Conservation (phyloP, 2,113 vertebrate genomes). For the Chaetorhynchus papuensis region DNA sequence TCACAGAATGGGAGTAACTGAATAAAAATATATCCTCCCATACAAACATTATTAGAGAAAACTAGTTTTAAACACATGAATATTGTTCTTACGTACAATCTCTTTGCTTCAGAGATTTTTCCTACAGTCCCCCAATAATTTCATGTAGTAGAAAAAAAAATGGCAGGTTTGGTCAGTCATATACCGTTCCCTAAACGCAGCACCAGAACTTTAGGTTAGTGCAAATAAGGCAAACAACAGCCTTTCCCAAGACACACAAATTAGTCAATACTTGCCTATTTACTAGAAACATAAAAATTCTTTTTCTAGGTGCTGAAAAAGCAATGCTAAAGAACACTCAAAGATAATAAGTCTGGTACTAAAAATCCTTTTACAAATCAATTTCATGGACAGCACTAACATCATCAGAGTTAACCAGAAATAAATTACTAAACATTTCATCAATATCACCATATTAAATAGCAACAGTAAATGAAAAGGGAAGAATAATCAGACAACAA, state of each 20-base stretch:
- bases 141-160: background rate
- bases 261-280: background rate
- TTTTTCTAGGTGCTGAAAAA: background rate
- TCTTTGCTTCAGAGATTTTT: background rate
- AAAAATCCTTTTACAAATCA: background rate
- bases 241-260: background rate
- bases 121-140: background rate
- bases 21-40: background rate
- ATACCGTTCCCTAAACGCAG: background rate
- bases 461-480: background rate
- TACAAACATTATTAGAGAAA: background rate
- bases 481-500: background rate
- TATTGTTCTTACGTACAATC: accelerated
- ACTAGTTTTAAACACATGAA: background rate
- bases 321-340: background rate
- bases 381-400: background rate
- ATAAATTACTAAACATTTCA: background rate
- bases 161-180: background rate
- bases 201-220: background rate
- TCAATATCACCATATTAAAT: background rate
- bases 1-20: background rate
- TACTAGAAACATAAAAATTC: background rate
- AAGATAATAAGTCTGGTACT: background rate
- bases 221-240: background rate
- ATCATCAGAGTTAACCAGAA: background rate